These are phyloP conservation scores for Garra rufa DNA, from an alignment of 2,113 vertebrate genomes.

Conservation along the genomic window DNA sequence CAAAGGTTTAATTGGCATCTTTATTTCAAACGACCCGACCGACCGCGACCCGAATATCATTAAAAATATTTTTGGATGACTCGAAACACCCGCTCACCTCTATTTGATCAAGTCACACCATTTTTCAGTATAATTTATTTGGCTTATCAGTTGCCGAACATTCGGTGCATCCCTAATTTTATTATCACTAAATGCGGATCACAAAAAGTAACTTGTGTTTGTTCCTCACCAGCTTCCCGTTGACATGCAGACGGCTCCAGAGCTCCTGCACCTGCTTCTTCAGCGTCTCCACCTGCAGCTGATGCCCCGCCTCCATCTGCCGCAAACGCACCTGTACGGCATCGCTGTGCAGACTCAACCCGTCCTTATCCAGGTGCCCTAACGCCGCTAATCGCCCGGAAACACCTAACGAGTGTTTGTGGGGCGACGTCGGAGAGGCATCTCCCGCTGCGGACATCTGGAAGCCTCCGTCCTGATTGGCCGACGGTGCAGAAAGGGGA, in stretches of 20 bases:
- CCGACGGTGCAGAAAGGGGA: not conserved
- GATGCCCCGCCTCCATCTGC: slow-evolving; percentile 93
- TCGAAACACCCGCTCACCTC: no score
- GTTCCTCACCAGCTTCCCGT: slow-evolving; percentile 90
- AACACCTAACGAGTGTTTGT: slow-evolving; percentile 66
- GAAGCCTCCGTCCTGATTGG: slow-evolving; percentile 66
- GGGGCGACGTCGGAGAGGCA: slow-evolving; percentile 77
- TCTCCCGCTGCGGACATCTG: slow-evolving; percentile 82
- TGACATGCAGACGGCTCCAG: slow-evolving; percentile 88
- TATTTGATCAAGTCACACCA: no score
- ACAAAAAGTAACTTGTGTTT: not conserved
- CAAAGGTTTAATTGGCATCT: no score
- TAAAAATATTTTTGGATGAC: no score
- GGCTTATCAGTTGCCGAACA: no score
- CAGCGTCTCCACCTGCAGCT: slow-evolving; percentile 93
- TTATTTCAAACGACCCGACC: no score
- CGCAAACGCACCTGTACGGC: slow-evolving; percentile 91
- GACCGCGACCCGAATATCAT: no score
- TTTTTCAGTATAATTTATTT: no score
- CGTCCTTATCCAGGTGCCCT: slow-evolving; percentile 91
- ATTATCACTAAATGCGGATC: no score
- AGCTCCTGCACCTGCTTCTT: slow-evolving; percentile 96
- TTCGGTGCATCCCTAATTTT: no score
- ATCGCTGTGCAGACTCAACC: slow-evolving; percentile 89
- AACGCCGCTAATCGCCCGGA: slow-evolving; percentile 54